These are phyloP conservation scores for Plebejus argus DNA, from an alignment of 2,888 invertebrate genomes.

Conservation along the genomic window DNA sequence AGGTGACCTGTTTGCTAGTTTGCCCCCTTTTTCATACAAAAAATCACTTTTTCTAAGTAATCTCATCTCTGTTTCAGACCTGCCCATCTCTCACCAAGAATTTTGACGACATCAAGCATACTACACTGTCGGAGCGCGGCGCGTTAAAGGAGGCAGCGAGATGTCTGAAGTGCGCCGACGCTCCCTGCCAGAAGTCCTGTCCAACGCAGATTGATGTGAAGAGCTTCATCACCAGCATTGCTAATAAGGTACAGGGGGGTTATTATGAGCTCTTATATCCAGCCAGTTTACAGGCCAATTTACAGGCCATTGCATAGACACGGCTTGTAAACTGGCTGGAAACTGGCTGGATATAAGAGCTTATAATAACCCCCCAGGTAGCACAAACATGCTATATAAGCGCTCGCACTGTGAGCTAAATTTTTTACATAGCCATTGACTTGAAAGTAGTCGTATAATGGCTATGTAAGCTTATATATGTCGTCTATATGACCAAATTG, in stretches of 20 bases:
- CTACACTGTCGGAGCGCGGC: slow-evolving; percentile 96
- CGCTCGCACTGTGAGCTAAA: too few relatives aligned
- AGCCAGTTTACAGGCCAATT: slow-evolving; percentile 17
- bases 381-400: neutral
- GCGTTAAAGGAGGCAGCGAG: slow-evolving; percentile 94
- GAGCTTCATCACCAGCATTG: slow-evolving; percentile 97
- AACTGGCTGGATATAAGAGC: too few relatives aligned
- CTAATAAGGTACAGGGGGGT: slow-evolving; percentile 96
- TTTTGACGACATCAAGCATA: slow-evolving; percentile 98
- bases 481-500: neutral
- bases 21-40: too few relatives aligned
- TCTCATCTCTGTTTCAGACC: slow-evolving; percentile 79
- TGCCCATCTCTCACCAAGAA: slow-evolving; percentile 89
- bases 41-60: too few relatives aligned
- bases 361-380: too few relatives aligned
- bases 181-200: slow-evolving; percentile 99
- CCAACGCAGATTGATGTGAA: slow-evolving; percentile 99
- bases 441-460: neutral
- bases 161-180: slow-evolving; percentile 96
- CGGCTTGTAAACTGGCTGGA: too few relatives aligned
- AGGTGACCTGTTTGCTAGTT: too few relatives aligned
- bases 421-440: too few relatives aligned
- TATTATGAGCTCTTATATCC: too few relatives aligned
- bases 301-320: too few relatives aligned
- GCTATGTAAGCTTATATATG: neutral